Conservation (phyloP, 2,888 invertebrate genomes). For the Drosophila melanosoma region DNA sequence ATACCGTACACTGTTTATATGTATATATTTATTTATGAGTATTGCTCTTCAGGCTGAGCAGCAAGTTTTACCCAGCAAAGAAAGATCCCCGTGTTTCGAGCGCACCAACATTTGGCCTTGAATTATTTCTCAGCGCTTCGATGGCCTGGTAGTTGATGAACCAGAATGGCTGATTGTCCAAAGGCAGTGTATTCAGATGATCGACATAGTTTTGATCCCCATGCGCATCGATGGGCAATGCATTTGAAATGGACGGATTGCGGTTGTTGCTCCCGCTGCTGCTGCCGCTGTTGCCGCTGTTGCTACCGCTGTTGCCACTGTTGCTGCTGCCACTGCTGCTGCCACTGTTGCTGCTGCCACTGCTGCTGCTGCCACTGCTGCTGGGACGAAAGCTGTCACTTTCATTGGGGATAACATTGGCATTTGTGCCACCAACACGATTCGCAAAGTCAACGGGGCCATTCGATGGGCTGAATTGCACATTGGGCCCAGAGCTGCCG, state of each 20-base stretch:
- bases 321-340: accelerated
- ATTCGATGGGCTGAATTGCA: neutral
- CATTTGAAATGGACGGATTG: conserved; percentile 13
- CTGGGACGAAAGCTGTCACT: conserved; percentile 6
- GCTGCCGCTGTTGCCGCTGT: neutral
- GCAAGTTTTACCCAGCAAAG: conserved; percentile 61
- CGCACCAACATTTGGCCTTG: conserved; percentile 62
- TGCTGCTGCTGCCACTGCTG: neutral
- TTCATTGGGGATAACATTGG: conserved; percentile 4
- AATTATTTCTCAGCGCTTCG: conserved; percentile 86
- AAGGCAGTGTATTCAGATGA: conserved; percentile 88
- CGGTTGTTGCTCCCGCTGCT: neutral
- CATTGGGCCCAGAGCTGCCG: conserved; percentile 34
- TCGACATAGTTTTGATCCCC: conserved; percentile 88
- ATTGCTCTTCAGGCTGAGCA: neutral
- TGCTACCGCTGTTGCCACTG: conserved; percentile 5
- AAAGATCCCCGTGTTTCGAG: conserved; percentile 71
- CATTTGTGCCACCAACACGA: conserved; percentile 59
- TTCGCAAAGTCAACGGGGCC: conserved; percentile 42
- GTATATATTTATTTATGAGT: neutral
- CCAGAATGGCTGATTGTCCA: conserved; percentile 91
- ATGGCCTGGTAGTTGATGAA: conserved; percentile 89
- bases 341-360: neutral
- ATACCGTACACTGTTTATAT: neutral
- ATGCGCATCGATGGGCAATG: conserved; percentile 88